phyloP scores from a whole-genome alignment of 2,797 vertebrate species.

The Sebastes steindachneri region DNA sequence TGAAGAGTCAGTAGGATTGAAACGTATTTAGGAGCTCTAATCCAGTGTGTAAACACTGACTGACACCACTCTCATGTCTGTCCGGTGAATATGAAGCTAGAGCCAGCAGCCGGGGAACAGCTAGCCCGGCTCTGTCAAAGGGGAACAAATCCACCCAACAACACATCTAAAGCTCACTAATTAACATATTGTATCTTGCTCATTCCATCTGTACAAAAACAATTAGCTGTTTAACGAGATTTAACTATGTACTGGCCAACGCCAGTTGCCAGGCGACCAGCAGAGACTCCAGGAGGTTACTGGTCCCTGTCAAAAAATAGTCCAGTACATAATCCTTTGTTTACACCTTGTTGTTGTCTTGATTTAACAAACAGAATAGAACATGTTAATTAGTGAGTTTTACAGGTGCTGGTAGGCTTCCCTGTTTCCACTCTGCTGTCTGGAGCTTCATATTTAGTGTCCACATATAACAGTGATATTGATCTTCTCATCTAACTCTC shows the following conservation, averaged over 20 bases:
- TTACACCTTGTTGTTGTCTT: background rate
- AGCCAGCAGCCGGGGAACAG: background rate
- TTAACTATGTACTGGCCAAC: background rate
- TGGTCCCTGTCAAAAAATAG: background rate
- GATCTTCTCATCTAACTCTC: background rate
- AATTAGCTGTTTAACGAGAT: background rate
- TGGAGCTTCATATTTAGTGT: background rate
- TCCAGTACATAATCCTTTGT: background rate
- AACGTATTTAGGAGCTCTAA: background rate
- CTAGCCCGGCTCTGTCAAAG: background rate
- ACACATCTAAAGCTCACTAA: background rate
- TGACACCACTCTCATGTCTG: background rate
- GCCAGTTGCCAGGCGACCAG: background rate
- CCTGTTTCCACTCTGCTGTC: background rate
- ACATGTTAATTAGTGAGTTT: background rate
- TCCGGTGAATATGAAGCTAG: background rate
- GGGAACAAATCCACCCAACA: background rate
- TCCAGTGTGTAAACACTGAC: background rate
- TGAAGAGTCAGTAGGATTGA: background rate
- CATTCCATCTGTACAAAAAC: background rate
- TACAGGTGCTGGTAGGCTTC: background rate
- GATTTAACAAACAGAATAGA: background rate
- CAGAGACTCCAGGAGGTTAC: background rate
- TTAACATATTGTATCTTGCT: background rate
- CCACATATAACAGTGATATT: background rate